A percentile compares a stretch with the other conserved stretches of the same genome.
Conservation (phyloP, 2,797 vertebrate species). For the Telmatherina bonti region DNA sequence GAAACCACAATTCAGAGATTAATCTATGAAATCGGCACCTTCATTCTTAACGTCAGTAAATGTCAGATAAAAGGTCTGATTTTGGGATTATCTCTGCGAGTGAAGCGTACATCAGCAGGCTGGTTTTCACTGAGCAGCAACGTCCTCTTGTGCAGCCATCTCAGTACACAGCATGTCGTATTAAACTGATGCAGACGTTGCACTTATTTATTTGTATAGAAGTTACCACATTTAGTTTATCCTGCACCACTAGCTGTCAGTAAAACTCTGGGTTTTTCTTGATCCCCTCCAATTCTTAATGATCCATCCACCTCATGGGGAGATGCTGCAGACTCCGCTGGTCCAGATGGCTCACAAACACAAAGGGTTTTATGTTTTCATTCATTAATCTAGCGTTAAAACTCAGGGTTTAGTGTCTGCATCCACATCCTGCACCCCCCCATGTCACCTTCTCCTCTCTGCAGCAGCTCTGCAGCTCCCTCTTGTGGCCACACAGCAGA, state of each 20-base stretch:
- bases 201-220: too few relatives aligned
- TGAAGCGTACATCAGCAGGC: too few relatives aligned
- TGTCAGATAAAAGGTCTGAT: too few relatives aligned
- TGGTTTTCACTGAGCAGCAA: too few relatives aligned
- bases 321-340: conserved; percentile 10
- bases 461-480: conserved; percentile 18
- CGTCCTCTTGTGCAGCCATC: too few relatives aligned
- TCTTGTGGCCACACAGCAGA: not conserved
- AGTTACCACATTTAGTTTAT: too few relatives aligned
- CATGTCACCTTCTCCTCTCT: not conserved
- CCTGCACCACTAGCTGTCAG: not conserved
- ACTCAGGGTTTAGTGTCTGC: not conserved
- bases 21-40: too few relatives aligned
- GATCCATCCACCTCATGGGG: not conserved
- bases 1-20: too few relatives aligned
- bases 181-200: too few relatives aligned
- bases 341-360: conserved; percentile 7
- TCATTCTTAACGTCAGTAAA: too few relatives aligned
- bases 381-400: not conserved
- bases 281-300: not conserved
- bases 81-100: too few relatives aligned
- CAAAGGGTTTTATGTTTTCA: not conserved
- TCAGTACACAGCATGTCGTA: too few relatives aligned
- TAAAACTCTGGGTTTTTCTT: not conserved
- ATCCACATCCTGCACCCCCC: not conserved